Percentiles rank a stretch among this genome's conserved stretches.
These are phyloP conservation scores for Tinamus major DNA, from an alignment of 2,797 vertebrate genomes.

Conservation along the genomic window DNA sequence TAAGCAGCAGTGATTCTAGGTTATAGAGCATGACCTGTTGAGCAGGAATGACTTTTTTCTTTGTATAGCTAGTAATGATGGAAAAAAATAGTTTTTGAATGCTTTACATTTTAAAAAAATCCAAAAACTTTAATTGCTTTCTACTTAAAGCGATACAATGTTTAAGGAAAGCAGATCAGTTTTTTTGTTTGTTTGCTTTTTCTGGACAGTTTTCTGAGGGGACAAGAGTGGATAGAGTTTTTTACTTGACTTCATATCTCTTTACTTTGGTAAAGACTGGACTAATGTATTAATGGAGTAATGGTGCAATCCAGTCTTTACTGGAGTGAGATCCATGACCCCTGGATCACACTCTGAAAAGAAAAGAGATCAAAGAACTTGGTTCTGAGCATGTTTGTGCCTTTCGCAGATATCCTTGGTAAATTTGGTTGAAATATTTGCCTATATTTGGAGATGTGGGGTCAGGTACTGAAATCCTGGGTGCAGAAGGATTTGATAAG, in stretches of 20 bases:
- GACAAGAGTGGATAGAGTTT: background rate
- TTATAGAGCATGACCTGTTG: background rate
- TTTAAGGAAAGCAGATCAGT: too few species aligned
- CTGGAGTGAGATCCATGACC: background rate
- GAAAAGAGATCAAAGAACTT: background rate
- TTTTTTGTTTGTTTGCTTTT: too few species aligned
- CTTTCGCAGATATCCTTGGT: background rate
- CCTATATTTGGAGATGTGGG: background rate
- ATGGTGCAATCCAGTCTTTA: background rate
- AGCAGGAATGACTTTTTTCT: background rate
- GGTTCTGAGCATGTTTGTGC: background rate
- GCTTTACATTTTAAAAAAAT: background rate
- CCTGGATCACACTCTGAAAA: background rate
- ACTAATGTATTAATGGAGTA: background rate
- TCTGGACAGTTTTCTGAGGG: background rate
- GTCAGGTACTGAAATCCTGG: background rate
- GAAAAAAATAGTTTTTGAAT: background rate
- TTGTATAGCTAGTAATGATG: background rate
- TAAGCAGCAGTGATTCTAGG: background rate
- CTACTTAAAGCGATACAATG: too few species aligned
- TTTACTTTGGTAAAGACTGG: background rate
- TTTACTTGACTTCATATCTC: background rate
- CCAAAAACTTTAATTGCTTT: too few species aligned
- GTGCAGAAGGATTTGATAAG: background rate
- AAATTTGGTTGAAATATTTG: background rate